A percentile compares a stretch with the other conserved stretches of the same genome.
Evolutionary conservation across 2,888 invertebrate genomes (phyloP).

Genomic region (Tipula helvola): DNA sequence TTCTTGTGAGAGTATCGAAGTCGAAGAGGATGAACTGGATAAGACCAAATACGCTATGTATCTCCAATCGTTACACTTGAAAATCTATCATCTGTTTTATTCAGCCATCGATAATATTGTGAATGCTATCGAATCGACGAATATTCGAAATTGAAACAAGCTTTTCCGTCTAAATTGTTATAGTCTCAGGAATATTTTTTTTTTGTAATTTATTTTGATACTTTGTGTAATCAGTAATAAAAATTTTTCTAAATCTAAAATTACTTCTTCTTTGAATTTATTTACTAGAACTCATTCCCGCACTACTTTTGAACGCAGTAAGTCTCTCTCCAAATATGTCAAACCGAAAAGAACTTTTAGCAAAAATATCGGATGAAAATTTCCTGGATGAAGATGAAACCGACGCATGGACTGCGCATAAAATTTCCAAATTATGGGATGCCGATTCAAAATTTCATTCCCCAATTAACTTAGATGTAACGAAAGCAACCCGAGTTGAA

Average conservation of each 20-base stretch:
- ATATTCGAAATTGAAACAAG: not conserved
- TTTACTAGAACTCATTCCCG: not conserved
- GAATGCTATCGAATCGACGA: not conserved
- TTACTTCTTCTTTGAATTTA: not conserved
- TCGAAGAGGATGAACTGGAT: not conserved
- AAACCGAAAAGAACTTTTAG: not conserved
- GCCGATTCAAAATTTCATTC: conserved; percentile 9
- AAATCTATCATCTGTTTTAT: not conserved
- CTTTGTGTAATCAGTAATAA: not conserved
- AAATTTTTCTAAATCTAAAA: not conserved
- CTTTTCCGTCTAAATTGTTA: not conserved
- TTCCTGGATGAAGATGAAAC: not conserved
- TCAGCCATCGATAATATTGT: not conserved
- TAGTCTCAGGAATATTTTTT: not conserved
- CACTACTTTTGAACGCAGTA: not conserved
- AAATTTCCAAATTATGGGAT: conserved; percentile 8
- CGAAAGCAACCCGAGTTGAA: conserved; percentile 5
- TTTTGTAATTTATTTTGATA: not conserved
- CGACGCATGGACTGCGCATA: not conserved
- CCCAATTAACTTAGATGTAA: conserved; percentile 15
- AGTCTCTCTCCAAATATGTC: not conserved
- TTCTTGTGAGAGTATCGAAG: not conserved
- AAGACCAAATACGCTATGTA: not conserved
- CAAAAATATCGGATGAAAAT: not conserved
- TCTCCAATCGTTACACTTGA: not conserved